Base-by-base conservation (phyloP, 2,888 invertebrate genomes). In the Caenorhabditis sp. region DNA sequence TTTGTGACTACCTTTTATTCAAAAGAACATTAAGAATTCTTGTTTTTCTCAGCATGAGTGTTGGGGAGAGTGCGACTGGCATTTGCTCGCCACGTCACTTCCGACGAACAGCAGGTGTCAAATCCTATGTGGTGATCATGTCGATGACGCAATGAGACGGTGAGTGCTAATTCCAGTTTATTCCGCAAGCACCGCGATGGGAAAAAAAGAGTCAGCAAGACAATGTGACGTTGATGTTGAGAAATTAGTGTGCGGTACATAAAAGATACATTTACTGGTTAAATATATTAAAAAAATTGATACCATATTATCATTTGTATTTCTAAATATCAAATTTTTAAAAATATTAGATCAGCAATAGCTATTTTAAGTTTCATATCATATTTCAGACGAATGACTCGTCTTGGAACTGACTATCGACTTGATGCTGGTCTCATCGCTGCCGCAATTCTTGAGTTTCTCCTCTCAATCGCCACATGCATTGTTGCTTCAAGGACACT, bases 61-160 rank as follows among this genome's bases (percentile, higher is more conserved):
- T 55, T 89, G 85, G 83, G 89, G 89, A 24, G 84, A 86, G 71
- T 89, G 89, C 62, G 89, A 89, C 68, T 89, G 89, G 89, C 89
- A 89, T 69, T 84, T 89, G 20, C 85, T 89, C 13, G 87, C 88
- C 22, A 86, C 89, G 20, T 85, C 84, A 60, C 69, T 89, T n/a
- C 89, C 89, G 40, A 68, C 79, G 50, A 87, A 89, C 80, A 86
- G 86, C 68, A 85, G 86, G 71, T 89, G 89, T 71, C 89, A 89
- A 78, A 89, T 89, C 35, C 67, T 89, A 44, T 89, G 89, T 69
- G 89, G 89, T 40, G 85, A 84, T 51, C 83, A 86, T 64, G 88
- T 89, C 56, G 87, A 87, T 69, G 87, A 85, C 58, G 85, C 87
- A 22, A 85, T 83, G 81, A 80, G 87, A 61, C 84, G 88, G 88